phyloP scores from a whole-genome alignment of 1,140 invertebrate genomes.

The Brachystomella parvula region DNA sequence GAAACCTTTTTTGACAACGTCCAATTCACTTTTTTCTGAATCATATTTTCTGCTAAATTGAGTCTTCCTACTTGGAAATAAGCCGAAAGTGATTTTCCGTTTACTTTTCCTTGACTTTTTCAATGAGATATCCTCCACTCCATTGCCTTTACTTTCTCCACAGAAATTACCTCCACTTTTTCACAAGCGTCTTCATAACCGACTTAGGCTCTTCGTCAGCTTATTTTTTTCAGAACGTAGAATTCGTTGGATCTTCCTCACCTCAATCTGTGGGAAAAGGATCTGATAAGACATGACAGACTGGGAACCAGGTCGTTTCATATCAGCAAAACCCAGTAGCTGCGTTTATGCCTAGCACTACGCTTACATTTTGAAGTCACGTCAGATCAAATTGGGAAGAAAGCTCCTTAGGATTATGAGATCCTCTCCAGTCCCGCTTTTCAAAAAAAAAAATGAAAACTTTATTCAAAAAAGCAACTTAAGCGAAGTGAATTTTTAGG shows the following conservation, averaged over 20 bases:
- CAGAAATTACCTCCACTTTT: constrained; percentile 1
- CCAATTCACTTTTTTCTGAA: constrained; percentile 2
- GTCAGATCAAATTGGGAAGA: background rate
- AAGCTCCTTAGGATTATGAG: background rate
- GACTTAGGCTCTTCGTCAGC: too few relatives aligned
- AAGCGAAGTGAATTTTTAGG: background rate
- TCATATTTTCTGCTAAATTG: background rate
- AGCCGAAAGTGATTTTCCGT: background rate
- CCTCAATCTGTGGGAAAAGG: background rate
- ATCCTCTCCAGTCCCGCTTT: background rate
- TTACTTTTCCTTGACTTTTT: background rate
- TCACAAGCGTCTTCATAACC: too few relatives aligned
- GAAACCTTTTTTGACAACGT: too few relatives aligned
- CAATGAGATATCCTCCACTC: background rate
- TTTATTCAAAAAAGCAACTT: background rate
- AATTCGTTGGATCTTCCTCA: too few relatives aligned
- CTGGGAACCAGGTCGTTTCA: background rate
- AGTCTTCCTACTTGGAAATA: too few relatives aligned
- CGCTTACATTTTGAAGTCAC: background rate
- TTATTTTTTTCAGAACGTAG: too few relatives aligned
- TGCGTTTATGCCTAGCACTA: background rate
- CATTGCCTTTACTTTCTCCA: background rate
- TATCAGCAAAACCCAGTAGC: background rate
- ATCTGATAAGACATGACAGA: background rate
- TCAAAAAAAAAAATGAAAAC: constrained; percentile 4